Conservation (phyloP, 2,113 vertebrate species). For the Nothobranchius kuhntae region DNA sequence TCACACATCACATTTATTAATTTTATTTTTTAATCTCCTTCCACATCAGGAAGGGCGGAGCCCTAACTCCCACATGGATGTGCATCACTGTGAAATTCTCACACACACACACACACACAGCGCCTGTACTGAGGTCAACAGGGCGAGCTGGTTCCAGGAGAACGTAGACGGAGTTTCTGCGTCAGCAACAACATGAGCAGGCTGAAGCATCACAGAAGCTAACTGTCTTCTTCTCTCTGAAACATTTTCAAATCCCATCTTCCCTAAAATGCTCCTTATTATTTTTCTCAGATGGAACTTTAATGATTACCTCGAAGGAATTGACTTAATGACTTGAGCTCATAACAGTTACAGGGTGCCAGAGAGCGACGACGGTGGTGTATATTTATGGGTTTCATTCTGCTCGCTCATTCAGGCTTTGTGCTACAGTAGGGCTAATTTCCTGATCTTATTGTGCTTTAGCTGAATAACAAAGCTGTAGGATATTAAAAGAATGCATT, state of each 20-base stretch:
- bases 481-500: background rate
- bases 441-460: slow-evolving; percentile 20
- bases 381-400: slow-evolving; percentile 12
- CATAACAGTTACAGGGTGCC: slow-evolving; percentile 31
- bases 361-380: slow-evolving; percentile 7
- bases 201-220: slow-evolving; percentile 50
- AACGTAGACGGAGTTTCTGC: slow-evolving; percentile 50
- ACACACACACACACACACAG: background rate
- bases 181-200: slow-evolving; percentile 66
- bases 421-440: slow-evolving; percentile 20
- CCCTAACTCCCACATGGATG: too few species aligned
- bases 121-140: slow-evolving; percentile 53
- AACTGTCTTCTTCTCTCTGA: slow-evolving; percentile 33
- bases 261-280: background rate
- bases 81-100: too few species aligned
- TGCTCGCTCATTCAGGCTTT: slow-evolving; percentile 10
- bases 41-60: too few species aligned
- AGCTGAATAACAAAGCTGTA: slow-evolving; percentile 6
- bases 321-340: slow-evolving; percentile 15
- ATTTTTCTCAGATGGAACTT: slow-evolving; percentile 41
- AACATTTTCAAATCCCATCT: slow-evolving; percentile 9
- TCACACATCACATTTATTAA: too few species aligned
- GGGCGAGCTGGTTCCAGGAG: slow-evolving; percentile 55
- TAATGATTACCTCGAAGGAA: slow-evolving; percentile 38
- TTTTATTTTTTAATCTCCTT: too few species aligned